These are phyloP conservation scores for Agonopterix subpropinquella DNA, from an alignment of 2,888 invertebrate genomes.

Conservation along the genomic window DNA sequence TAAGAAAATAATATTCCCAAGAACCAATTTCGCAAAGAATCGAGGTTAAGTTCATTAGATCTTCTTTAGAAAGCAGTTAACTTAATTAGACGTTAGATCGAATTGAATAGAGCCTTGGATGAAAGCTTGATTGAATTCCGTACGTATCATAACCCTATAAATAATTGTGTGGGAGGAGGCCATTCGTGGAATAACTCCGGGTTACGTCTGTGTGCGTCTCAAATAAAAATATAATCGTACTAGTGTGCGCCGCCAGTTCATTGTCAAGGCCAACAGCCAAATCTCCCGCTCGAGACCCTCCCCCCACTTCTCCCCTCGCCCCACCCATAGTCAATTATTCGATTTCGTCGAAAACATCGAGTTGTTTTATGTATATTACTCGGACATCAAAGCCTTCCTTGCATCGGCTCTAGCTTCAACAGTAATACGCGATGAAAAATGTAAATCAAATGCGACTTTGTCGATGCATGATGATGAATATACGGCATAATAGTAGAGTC, in stretches of 20 bases:
- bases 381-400: constrained; percentile 25
- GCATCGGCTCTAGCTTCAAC: constrained; percentile 20
- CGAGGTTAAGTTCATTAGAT: no score
- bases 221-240: constrained; percentile 32
- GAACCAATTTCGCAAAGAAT: no score
- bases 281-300: constrained; percentile 61
- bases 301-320: constrained; percentile 43
- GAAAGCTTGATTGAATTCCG: not conserved
- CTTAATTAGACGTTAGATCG: no score
- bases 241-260: constrained; percentile 70
- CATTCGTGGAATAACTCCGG: constrained; percentile 60
- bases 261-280: constrained; percentile 74
- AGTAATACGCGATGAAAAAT: constrained; percentile 34
- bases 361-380: constrained; percentile 39
- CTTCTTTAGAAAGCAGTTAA: no score
- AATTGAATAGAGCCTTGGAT: not conserved
- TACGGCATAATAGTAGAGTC: no score
- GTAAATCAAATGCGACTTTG: no score
- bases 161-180: constrained; percentile 63
- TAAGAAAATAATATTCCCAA: no score
- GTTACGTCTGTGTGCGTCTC: constrained; percentile 46
- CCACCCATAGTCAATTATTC: constrained; percentile 53
- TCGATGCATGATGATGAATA: no score
- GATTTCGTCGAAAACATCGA: constrained; percentile 49
- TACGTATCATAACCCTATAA: constrained; percentile 38